These are phyloP conservation scores for Enteromius viviparus DNA, from an alignment of 2,797 vertebrate genomes.

Conservation along the genomic window DNA sequence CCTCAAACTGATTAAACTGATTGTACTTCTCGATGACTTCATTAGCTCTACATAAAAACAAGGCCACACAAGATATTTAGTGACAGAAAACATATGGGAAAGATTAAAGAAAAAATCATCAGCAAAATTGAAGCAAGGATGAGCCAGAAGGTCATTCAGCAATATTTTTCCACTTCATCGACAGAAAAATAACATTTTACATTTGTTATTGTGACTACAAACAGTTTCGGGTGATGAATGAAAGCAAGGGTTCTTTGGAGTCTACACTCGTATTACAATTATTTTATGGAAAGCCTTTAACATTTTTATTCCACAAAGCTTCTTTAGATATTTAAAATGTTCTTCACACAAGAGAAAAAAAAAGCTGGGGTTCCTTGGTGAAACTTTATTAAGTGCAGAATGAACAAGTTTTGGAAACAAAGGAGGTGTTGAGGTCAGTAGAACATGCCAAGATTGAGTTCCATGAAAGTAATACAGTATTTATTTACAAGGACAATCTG, in stretches of 20 bases:
- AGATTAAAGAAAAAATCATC: constrained; percentile 43
- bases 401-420: constrained; percentile 24
- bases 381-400: not conserved
- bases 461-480: constrained; percentile 1
- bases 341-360: not conserved
- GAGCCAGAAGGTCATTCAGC: not conserved
- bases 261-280: not conserved
- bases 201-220: constrained; percentile 37
- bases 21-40: constrained; percentile 8
- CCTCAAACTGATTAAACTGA: not conserved
- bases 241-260: constrained; percentile 11
- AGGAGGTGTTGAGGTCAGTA: constrained; percentile 35
- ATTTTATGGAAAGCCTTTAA: not conserved
- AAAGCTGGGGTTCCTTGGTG: not conserved
- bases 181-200: constrained; percentile 23
- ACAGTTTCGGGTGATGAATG: not conserved
- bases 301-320: not conserved
- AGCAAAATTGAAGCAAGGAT: constrained; percentile 11
- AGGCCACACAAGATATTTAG: constrained; percentile 24
- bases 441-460: not conserved
- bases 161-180: not conserved
- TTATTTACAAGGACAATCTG: constrained; percentile 16
- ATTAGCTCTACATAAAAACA: constrained; percentile 5
- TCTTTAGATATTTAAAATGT: not conserved
- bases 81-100: constrained; percentile 14